phyloP scores from a whole-genome alignment of 1,140 invertebrate species.

The Lasioglossum albipes region DNA sequence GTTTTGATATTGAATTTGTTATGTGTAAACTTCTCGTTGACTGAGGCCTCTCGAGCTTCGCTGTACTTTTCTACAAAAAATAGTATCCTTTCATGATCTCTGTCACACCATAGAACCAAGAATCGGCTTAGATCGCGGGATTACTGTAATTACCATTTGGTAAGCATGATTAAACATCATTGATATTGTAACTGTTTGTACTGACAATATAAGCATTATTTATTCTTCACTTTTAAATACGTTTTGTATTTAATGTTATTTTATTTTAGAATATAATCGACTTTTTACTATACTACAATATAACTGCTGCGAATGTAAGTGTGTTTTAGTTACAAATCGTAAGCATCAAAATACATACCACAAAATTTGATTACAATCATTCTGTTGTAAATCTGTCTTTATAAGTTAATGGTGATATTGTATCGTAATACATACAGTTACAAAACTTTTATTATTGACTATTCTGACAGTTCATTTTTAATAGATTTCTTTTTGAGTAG shows the following conservation, averaged over 20 bases:
- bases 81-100: too few species aligned
- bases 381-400: too few species aligned
- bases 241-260: slow-evolving; percentile 1
- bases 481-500: slow-evolving; percentile 48
- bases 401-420: too few species aligned
- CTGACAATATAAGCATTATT: slow-evolving; percentile 29
- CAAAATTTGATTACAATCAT: background rate
- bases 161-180: slow-evolving; percentile 4
- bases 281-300: background rate
- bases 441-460: background rate
- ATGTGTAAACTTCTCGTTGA: too few species aligned
- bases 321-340: background rate
- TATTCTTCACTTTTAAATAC: slow-evolving; percentile 2
- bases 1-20: too few species aligned
- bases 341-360: background rate
- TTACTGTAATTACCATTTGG: background rate
- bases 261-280: background rate
- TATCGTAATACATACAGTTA: too few species aligned
- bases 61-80: too few species aligned
- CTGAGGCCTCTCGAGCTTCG: too few species aligned
- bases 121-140: too few species aligned
- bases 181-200: slow-evolving; percentile 34
- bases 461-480: background rate
- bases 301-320: slow-evolving; percentile 6
- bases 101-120: too few species aligned